Conservation (phyloP, 1,140 invertebrate species). For the Lasioglossum baleicum region DNA sequence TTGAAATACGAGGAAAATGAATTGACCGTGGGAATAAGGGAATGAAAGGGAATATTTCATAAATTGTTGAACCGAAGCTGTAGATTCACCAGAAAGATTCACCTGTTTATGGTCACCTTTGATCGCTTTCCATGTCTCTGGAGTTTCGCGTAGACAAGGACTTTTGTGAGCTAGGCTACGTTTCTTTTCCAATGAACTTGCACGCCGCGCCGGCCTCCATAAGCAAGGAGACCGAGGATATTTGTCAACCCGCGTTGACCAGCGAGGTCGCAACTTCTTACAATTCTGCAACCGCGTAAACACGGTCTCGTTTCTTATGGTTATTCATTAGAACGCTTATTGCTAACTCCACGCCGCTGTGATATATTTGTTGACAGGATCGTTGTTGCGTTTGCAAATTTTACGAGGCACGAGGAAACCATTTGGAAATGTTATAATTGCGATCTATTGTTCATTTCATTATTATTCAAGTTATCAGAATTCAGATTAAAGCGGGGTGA, state of each 20-base stretch:
- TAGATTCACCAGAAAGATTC: not conserved
- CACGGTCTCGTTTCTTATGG: not conserved
- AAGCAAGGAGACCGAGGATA: not conserved
- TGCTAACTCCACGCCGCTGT: not conserved
- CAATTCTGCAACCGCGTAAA: not conserved
- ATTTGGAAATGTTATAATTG: too few relatives aligned
- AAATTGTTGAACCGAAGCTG: not conserved
- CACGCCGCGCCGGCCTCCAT: not conserved
- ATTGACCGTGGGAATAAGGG: too few relatives aligned
- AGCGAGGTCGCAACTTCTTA: not conserved
- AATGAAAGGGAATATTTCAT: too few relatives aligned
- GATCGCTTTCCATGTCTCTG: slow-evolving; percentile 37
- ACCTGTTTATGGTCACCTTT: slow-evolving; percentile 1
- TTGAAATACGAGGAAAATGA: too few relatives aligned
- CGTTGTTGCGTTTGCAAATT: too few relatives aligned
- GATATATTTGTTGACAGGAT: not conserved
- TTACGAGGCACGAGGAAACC: too few relatives aligned
- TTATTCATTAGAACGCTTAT: not conserved
- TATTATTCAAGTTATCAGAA: too few relatives aligned
- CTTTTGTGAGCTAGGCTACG: not conserved
- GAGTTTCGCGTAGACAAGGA: slow-evolving; percentile 4
- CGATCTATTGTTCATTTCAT: too few relatives aligned
- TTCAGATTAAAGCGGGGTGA: too few relatives aligned
- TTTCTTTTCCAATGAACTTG: slow-evolving; percentile 33
- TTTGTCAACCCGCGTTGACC: not conserved